A percentile compares a stretch with the other conserved stretches of the same genome.
Conservation (phyloP, 1,140 invertebrate genomes). For the Trichonephila inaurata region DNA sequence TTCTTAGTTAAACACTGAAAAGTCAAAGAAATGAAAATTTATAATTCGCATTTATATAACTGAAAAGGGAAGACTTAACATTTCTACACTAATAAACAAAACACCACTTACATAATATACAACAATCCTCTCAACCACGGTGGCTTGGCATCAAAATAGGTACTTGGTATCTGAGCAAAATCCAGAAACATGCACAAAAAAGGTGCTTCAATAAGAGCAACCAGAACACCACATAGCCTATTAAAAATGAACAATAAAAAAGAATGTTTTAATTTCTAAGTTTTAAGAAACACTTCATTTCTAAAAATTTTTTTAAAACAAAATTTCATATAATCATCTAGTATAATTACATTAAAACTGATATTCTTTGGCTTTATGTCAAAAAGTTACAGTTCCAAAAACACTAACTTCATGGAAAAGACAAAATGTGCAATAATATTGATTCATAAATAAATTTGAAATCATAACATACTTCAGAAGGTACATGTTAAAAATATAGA, state of each 20-base stretch:
- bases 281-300: no score
- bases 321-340: no score
- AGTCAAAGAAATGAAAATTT: slow-evolving; percentile 52
- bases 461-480: no score
- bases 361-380: no score
- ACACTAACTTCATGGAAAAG: no score
- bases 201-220: slow-evolving; percentile 93
- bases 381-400: no score
- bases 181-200: slow-evolving; percentile 97
- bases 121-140: slow-evolving; percentile 94
- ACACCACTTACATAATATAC: slow-evolving; percentile 90
- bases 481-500: no score
- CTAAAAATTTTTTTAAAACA: no score
- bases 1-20: slow-evolving; percentile 12
- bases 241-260: slow-evolving; percentile 64
- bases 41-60: background rate
- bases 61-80: background rate
- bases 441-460: no score
- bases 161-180: slow-evolving; percentile 91
- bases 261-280: no score
- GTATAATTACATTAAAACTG: no score
- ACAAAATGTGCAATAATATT: no score
- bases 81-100: background rate
- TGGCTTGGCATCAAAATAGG: slow-evolving; percentile 90
- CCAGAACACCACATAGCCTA: slow-evolving; percentile 90